A percentile compares a stretch with the other conserved stretches of the same genome.
Conservation (phyloP, 1,140 invertebrate species). For the Drosophila guanche region DNA sequence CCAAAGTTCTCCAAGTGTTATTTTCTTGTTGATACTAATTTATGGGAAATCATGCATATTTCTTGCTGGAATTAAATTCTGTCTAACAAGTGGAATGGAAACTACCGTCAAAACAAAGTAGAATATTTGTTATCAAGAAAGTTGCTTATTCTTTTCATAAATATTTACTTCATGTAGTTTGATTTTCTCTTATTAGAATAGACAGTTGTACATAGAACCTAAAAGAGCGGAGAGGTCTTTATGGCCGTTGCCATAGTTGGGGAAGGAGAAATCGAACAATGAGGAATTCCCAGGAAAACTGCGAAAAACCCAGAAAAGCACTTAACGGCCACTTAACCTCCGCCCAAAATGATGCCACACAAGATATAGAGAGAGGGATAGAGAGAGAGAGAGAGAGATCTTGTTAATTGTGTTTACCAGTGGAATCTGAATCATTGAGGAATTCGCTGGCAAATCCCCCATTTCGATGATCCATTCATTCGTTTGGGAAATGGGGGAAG, state of each 20-base stretch:
- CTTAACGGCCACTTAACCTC: conserved; percentile 59
- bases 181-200: conserved; percentile 32
- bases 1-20: conserved; percentile 24
- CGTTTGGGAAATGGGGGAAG: conserved; percentile 36
- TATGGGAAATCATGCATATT: conserved; percentile 25
- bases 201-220: neutral
- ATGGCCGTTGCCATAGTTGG: neutral
- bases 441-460: conserved; percentile 33
- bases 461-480: conserved; percentile 46
- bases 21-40: conserved; percentile 26
- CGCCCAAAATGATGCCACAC: conserved; percentile 35
- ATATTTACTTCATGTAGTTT: conserved; percentile 26
- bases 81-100: conserved; percentile 6
- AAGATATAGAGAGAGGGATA: too few species aligned
- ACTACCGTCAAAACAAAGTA: conserved; percentile 1
- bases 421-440: conserved; percentile 59
- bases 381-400: conserved; percentile 21
- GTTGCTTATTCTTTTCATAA: conserved; percentile 40
- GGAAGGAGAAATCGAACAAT: conserved; percentile 31
- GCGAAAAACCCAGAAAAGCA: conserved; percentile 25
- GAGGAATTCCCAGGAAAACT: conserved; percentile 34
- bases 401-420: conserved; percentile 61
- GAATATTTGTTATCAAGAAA: conserved; percentile 5
- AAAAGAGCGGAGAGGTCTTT: neutral
- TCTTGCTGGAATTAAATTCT: conserved; percentile 27